These are phyloP conservation scores for Sebastes fasciatus DNA, from an alignment of 2,113 vertebrate species.

Conservation along the genomic window DNA sequence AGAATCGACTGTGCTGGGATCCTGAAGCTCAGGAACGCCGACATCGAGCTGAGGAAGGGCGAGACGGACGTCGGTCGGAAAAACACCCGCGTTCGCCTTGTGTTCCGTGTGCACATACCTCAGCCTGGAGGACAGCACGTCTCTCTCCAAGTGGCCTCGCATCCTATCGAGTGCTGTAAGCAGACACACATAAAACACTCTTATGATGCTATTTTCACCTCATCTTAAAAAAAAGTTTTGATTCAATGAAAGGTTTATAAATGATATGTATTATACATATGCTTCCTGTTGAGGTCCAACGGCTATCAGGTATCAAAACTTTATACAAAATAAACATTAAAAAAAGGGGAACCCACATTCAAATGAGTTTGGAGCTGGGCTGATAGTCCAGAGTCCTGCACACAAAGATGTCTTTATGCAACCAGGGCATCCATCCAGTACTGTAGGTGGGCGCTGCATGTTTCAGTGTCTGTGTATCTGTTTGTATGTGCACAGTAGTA, in stretches of 20 bases:
- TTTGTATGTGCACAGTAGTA: conserved; percentile 53
- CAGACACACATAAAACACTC: conserved; percentile 10
- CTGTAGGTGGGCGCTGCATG: conserved; percentile 31
- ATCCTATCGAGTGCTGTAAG: conserved; percentile 98
- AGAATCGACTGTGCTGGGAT: conserved; percentile 99
- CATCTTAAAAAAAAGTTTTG: neutral
- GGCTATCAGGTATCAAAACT: conserved; percentile 54
- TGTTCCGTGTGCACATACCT: conserved; percentile 94
- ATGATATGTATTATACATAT: neutral
- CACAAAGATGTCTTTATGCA: conserved; percentile 67
- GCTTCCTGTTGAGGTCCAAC: conserved; percentile 33
- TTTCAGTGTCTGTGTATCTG: conserved; percentile 38
- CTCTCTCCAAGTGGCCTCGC: conserved; percentile 93
- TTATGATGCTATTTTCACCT: neutral
- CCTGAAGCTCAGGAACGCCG: conserved; percentile 95
- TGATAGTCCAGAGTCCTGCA: conserved; percentile 25
- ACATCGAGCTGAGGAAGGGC: conserved; percentile 97
- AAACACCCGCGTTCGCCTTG: conserved; percentile 95
- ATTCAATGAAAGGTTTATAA: conserved; percentile 2
- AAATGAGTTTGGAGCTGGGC: conserved; percentile 52
- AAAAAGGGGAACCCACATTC: conserved; percentile 45
- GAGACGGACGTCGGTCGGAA: conserved; percentile 98
- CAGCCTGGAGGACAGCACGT: conserved; percentile 90
- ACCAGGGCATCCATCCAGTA: conserved; percentile 36
- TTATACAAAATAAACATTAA: conserved; percentile 55